A percentile compares a stretch with the other conserved stretches of the same genome.
Conservation (phyloP, 2,113 vertebrate genomes). For the Scomber colias region DNA sequence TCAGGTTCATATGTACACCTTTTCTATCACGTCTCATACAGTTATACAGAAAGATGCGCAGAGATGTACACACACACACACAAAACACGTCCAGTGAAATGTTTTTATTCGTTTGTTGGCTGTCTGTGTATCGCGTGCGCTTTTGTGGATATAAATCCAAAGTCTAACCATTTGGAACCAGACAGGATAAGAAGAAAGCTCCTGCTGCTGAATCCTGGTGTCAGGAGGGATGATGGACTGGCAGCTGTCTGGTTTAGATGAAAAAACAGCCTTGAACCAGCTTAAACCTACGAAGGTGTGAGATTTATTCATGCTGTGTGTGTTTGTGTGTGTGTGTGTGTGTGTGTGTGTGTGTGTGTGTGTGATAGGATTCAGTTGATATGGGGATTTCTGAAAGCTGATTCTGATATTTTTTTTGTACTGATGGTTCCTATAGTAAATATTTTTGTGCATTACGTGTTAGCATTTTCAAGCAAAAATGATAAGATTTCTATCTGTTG, state of each 20-base stretch:
- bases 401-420: slow-evolving; percentile 44
- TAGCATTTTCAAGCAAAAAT: slow-evolving; percentile 21
- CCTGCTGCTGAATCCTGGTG: slow-evolving; percentile 35
- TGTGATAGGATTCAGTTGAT: slow-evolving; percentile 31
- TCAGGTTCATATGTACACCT: background rate
- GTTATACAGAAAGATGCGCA: background rate
- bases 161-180: slow-evolving; percentile 48
- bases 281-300: slow-evolving; percentile 73
- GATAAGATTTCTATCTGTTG: background rate
- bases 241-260: slow-evolving; percentile 60
- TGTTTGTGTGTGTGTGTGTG: slow-evolving; percentile 20
- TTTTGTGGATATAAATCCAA: slow-evolving; percentile 6
- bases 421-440: slow-evolving; percentile 5
- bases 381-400: slow-evolving; percentile 20
- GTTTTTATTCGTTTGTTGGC: slow-evolving; percentile 33
- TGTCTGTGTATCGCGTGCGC: background rate
- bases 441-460: slow-evolving; percentile 29
- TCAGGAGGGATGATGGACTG: slow-evolving; percentile 67
- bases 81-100: background rate
- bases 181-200: slow-evolving; percentile 44
- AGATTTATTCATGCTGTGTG: slow-evolving; percentile 63
- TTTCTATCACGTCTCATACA: background rate
- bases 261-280: slow-evolving; percentile 61
- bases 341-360: background rate
- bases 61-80: slow-evolving; percentile 8